Base-by-base conservation (phyloP, 2,113 vertebrate genomes). In the Melozone crissalis region DNA sequence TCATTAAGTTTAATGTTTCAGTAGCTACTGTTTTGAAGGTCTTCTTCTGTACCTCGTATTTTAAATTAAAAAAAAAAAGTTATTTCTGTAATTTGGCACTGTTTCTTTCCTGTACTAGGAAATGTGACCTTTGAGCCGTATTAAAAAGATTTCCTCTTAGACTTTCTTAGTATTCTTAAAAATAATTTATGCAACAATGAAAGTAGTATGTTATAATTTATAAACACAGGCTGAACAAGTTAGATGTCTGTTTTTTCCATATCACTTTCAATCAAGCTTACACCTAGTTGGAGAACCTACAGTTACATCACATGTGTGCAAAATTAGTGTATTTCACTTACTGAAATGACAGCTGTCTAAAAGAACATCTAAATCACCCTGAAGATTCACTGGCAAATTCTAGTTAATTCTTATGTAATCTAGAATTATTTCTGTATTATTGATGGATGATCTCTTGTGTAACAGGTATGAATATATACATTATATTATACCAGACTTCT, bases 31-130 rank as follows among this genome's bases (percentile, higher is more conserved):
- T 85, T 95, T 93, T 90, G 73, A 82, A 93, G 84, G 79, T 90
- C 59, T 73, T 94, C 69, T 66, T 28, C 61, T 90, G 52, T 88
- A 72, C 39, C 43, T 44, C 87, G 71, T 65, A 52, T 87, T 93
- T 87, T 68, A 81, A 76, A 75, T 63, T 43, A 0, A 33, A 78
- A 80, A 75, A 43, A 82, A 78, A 52, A 66, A 43, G 27, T 27
- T 35, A 86, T 52, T 94, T 84, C 72, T 94, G 68, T 86, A 75
- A 90, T 86, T 96, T 95, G 90, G 90, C 87, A 87, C 96, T 95
- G 91, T 93, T 96, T 88, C 97, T 98, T 98, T 98, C 97, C 98
- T 98, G 97, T 93, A 89, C 89, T 97, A 97, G 98, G 98, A 98
- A 98, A 87, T 88, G 93, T 17, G 87, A 98, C 97, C 98, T 98